Percentiles rank a stretch among this genome's conserved stretches.
These are phyloP conservation scores for Schlechtendalia chinensis DNA, from an alignment of 1,140 invertebrate species.

Conservation along the genomic window DNA sequence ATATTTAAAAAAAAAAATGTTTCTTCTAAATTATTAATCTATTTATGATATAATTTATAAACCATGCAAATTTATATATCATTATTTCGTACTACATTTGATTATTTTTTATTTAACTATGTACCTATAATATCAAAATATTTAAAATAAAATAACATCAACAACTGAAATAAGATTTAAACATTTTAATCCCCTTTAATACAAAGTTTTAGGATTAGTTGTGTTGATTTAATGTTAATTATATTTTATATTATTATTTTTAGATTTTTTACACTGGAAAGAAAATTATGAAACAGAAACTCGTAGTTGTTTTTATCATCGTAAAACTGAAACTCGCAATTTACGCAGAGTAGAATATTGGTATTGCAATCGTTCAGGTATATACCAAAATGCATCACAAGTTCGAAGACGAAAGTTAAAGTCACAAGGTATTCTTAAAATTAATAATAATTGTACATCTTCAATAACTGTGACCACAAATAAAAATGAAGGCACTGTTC, in stretches of 20 bases:
- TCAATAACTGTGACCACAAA: slow-evolving; percentile 24
- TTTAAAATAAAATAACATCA: no score
- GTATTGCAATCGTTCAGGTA: slow-evolving; percentile 21
- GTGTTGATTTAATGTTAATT: neutral
- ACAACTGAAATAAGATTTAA: no score
- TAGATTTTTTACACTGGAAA: slow-evolving; percentile 23
- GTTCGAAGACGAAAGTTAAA: slow-evolving; percentile 1
- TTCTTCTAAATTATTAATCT: no score
- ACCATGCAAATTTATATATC: no score
- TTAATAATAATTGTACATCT: slow-evolving; percentile 35
- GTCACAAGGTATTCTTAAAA: slow-evolving; percentile 27
- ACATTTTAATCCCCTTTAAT: no score
- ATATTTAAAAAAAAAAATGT: no score
- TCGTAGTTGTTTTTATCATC: slow-evolving; percentile 24
- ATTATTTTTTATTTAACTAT: no score
- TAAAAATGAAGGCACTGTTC: slow-evolving; percentile 1
- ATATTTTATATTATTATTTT: neutral
- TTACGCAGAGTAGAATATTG: slow-evolving; percentile 27
- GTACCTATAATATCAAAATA: no score
- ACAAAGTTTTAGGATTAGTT: neutral
- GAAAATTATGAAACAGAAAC: slow-evolving; percentile 23
- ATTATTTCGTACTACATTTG: no score
- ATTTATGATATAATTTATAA: no score
- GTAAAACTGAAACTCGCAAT: slow-evolving; percentile 19
- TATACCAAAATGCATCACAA: slow-evolving; percentile 6